Conservation (phyloP, 2,113 vertebrate genomes). For the Pheucticus melanocephalus region DNA sequence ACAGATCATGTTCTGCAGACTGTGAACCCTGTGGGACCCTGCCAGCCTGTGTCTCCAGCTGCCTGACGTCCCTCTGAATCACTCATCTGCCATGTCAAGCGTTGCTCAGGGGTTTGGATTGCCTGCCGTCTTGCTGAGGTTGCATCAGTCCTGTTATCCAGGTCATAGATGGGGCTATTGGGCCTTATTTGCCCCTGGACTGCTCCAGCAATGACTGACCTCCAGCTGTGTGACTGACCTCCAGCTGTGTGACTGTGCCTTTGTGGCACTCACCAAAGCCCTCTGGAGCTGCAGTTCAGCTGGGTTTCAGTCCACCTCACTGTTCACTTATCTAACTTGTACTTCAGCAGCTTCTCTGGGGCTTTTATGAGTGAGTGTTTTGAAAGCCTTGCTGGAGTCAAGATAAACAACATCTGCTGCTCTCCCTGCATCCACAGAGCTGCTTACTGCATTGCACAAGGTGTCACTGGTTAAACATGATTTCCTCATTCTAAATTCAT, state of each 20-base stretch:
- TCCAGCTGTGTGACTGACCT: not conserved
- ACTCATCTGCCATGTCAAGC: not conserved
- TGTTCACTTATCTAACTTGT: not conserved
- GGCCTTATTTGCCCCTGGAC: not conserved
- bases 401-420: conserved; percentile 48
- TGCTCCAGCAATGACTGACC: not conserved
- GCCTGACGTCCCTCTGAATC: not conserved
- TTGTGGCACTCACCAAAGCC: not conserved
- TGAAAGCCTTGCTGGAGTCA: conserved; percentile 25
- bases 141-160: not conserved
- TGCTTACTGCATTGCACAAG: not conserved
- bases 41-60: not conserved
- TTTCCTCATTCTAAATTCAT: not conserved
- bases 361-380: not conserved
- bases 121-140: not conserved
- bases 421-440: not conserved
- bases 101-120: not conserved
- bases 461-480: not conserved
- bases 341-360: not conserved
- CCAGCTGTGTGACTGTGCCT: not conserved
- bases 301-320: not conserved
- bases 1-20: not conserved
- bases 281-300: not conserved
- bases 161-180: not conserved
- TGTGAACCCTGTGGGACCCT: not conserved